Evolutionary conservation across 1,140 invertebrate genomes (phyloP).

Genomic region (Drosophila parabipectinata): DNA sequence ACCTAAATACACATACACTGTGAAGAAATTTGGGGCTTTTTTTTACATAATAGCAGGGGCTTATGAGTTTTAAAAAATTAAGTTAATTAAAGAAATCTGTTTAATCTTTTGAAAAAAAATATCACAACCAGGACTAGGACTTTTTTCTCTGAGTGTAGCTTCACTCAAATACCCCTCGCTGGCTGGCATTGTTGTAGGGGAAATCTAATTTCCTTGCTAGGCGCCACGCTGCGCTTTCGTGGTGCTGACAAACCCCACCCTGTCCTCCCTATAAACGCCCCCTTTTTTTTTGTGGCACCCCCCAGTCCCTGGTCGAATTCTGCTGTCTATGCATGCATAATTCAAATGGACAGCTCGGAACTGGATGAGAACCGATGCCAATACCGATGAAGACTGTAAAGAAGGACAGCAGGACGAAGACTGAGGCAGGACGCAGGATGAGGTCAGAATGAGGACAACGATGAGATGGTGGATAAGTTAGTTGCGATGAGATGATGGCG

Average conservation of each 20-base stretch:
- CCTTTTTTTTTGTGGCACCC: neutral
- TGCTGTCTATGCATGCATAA: conserved; percentile 50
- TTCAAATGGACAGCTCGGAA: conserved; percentile 44
- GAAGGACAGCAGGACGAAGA: neutral
- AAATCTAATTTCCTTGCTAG: conserved; percentile 54
- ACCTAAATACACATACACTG: conserved; percentile 6
- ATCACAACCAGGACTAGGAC: no score
- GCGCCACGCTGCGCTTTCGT: conserved; percentile 33
- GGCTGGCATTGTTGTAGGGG: conserved; percentile 37
- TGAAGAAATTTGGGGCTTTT: neutral
- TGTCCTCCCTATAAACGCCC: no score
- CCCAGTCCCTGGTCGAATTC: neutral
- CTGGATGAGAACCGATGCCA: conserved; percentile 3
- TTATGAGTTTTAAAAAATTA: no score
- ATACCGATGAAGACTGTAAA: neutral
- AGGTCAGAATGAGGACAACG: no score
- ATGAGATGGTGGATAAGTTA: neutral
- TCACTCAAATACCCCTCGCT: neutral
- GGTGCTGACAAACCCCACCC: conserved; percentile 33
- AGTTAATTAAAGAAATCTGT: no score
- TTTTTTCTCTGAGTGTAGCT: neutral
- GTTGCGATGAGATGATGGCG: neutral
- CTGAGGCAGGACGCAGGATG: no score
- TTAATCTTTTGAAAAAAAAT: no score
- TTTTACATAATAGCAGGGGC: no score